Evolutionary conservation across 2,888 invertebrate genomes (phyloP), one percentile per base, ranked within the genome.

Genomic region (Papilio elwesi): DNA sequence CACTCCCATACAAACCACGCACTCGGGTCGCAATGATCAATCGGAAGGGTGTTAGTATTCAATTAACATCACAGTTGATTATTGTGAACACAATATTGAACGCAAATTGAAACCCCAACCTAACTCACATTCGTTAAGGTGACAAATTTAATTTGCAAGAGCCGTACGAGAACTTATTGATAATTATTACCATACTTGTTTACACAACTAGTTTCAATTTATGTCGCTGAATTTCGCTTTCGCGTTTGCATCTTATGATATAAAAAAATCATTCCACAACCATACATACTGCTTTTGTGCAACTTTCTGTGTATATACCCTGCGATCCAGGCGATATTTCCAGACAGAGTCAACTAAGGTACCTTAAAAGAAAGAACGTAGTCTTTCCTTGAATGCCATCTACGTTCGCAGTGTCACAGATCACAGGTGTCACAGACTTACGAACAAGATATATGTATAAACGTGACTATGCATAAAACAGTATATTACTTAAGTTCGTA

Each of bases 21-120:
- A 11, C 5, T 43, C 12, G n/a, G 16, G 12, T 26, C 36, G 36
- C 36, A 65, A 51, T 36, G 9, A 36, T 51, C 36, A 36, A 65
- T 65, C n/a, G 51, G 9, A 36, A 51, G 16, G 6, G n/a, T 7
- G 51, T 36, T 13, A 12, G 49, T 49, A 36, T 65, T 15, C 65
- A 65, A 64, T 64, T 51, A 48, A 65, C 9, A 11, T 65, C 48
- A 12, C n/a, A 65, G 49, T 36, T 65, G 65, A 65, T 65, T 53
- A 10, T 15, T 51, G 49, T 51, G 13, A 65, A 65, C 51, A 65
- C 36, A 51, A 51, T 51, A 65, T 51, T 51, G 65, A 65, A 65
- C 51, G 26, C 65, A 65, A 65, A 65, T 36, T 51, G 64, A 26
- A 26, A 64, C 15, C 49, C 48, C 47, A 48, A 51, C 13, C n/a